Evolutionary conservation across 2,888 invertebrate species (phyloP), one percentile per base, ranked within the genome.

Genomic region (Noctua comes): DNA sequence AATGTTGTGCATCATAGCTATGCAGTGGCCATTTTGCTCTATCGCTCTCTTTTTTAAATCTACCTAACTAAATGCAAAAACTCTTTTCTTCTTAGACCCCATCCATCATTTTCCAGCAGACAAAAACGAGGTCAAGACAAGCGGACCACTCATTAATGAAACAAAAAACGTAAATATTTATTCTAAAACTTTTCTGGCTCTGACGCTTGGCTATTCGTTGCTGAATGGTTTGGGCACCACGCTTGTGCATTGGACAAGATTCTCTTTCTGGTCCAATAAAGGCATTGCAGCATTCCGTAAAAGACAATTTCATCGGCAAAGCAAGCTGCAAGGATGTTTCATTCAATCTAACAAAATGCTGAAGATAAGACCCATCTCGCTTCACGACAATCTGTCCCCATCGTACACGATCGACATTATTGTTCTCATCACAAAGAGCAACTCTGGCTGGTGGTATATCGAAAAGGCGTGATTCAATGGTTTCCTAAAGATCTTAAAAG

Each of bases 321-420:
- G n/a, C 48, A 59, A 59, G 43, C 24, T 66, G 4, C 40, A 43
- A 77, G n/a, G n/a, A 82, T 59, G 43, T 51, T 43, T 76, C 57
- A 51, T 24, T 77, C 59, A 83, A 68, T 59, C 18, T 59, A 68
- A 54, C 27, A 59, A 68, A 59, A n/a, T 59, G 18, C 40, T 82
- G n/a, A 57, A 31, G 46, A 51, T 81, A 46, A 46, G 21, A 31
- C 54, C 31, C 4, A 57, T 31, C 24, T 27, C 43, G 31, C 43
- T 18, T 57, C 76, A 82, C 57, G 31, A n/a, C 54, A 31, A 10
- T 57, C n/a, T 11, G 48, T 57, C 48, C 36, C 48, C 21, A 51
- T 79, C 40, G 57, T 66, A 59, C 48, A 51, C 16, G 36, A 43
- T 51, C 48, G 1, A 59, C 43, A 82, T 79, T 65, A 59, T 76